Percentiles rank a stretch among this genome's conserved stretches.
Conservation (phyloP, 2,797 vertebrate species). For the Myotis planiceps region DNA sequence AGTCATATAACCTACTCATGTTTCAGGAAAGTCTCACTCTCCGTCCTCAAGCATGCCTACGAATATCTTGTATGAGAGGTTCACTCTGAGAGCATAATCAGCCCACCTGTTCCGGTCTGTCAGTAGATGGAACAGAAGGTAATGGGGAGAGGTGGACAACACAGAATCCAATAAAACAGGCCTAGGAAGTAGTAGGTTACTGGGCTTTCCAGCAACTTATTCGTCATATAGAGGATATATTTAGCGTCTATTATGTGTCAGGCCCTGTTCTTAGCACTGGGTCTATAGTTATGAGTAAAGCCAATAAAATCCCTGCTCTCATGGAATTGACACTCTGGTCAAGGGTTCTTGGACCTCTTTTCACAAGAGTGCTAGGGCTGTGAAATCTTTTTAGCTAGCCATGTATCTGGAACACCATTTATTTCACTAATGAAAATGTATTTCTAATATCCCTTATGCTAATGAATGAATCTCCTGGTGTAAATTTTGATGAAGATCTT, state of each 20-base stretch:
- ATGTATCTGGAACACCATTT: not conserved
- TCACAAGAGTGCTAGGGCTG: not conserved
- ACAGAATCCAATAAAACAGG: not conserved
- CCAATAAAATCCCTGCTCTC: not conserved
- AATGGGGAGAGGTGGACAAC: not conserved
- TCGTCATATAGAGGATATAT: not conserved
- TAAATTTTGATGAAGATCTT: constrained; percentile 67
- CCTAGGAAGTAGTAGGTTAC: not conserved
- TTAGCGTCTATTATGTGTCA: not conserved
- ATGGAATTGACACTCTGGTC: not conserved
- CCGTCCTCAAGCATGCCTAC: not conserved
- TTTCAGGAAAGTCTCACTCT: not conserved
- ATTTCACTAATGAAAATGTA: constrained; percentile 30
- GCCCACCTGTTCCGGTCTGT: not conserved
- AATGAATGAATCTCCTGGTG: constrained; percentile 62
- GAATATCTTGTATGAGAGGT: not conserved
- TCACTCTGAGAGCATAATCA: not conserved
- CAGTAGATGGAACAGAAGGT: not conserved
- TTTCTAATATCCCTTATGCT: constrained; percentile 47
- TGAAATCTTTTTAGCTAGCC: not conserved
- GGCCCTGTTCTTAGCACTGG: not conserved
- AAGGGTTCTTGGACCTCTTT: not conserved
- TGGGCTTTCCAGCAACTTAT: not conserved
- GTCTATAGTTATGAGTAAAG: not conserved
- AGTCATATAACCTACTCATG: not conserved